Evolutionary conservation across 2,113 vertebrate species (phyloP), one percentile per base, ranked within the genome.

Genomic region (Pomatorhinus ruficollis): DNA sequence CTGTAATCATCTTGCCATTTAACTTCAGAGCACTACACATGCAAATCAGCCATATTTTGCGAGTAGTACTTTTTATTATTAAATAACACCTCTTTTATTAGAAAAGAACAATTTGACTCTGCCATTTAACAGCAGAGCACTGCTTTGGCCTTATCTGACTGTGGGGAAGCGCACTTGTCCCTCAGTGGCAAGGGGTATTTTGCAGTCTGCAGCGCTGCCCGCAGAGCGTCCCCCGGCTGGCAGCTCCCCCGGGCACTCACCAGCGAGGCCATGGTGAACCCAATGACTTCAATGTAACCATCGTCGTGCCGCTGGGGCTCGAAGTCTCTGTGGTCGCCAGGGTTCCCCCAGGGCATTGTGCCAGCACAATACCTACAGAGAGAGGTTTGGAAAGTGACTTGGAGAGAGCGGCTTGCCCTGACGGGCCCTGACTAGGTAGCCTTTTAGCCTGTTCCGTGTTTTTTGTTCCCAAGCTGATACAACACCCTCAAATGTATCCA

Each of bases 271-370:
- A 98, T 98, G 53, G 98, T 98, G 89, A 98, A 98, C 16, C 98
- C 98, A 22, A 98, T 98, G 65, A 98, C 98, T 90, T 98, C 98
- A 23, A 98, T 98, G 85, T 98, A 98, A 56, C 98, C 98, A n/a
- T 98, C 98, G 15, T 98, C 98, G 4, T 98, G 98, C 10, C 98
- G 97, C 82, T 98, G 98, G 61, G 98, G 98, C 82, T 98, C 98
- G 64, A 98, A 98, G 87, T 98, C 98, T 78, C 98, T 97, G 81
- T 98, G 98, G 40, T 98, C 98, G 25, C 98, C 97, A 21, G 98
- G 98, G 85, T 98, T 98, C 33, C 98, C 98, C 98, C 98, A 98
- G 69, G 98, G 98, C 98, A 98, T 98, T 69, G 98, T 98, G 97
- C 98, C 98, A 71, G 98, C 98, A 98, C 98, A 98, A 76, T 98